These are phyloP conservation scores for Cladorhizidae sp. DNA, from an alignment of 37 sponge, comb jelly and placozoan genomes.

Conservation along the genomic window DNA sequence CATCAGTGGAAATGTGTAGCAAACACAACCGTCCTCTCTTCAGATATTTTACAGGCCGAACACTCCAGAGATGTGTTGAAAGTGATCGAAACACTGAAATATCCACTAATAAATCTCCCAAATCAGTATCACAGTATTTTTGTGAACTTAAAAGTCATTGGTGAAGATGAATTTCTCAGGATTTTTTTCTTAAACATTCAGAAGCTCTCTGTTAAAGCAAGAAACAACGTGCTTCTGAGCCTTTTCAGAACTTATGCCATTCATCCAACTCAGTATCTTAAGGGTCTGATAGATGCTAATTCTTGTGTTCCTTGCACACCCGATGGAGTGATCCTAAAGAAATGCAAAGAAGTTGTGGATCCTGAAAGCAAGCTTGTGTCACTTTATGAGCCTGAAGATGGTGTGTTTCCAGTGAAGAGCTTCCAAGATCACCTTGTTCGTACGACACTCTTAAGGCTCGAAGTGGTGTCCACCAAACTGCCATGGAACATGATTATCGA, in stretches of 20 bases:
- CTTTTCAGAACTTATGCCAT: too few species aligned
- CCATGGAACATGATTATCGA: slow-evolving; percentile 29
- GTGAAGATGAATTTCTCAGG: background rate
- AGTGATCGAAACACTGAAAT: slow-evolving; percentile 7
- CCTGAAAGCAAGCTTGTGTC: slow-evolving; percentile 8
- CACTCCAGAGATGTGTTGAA: slow-evolving; percentile 18
- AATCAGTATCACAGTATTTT: background rate
- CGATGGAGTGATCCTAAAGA: slow-evolving; percentile 33
- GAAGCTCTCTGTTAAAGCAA: background rate
- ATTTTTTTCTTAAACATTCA: slow-evolving; percentile 14
- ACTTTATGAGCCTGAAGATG: slow-evolving; percentile 37
- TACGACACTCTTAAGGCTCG: too few species aligned
- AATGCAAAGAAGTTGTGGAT: slow-evolving; percentile 28
- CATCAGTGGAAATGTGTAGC: slow-evolving; percentile 22
- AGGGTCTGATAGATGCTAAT: too few species aligned
- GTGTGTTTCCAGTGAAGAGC: slow-evolving; percentile 50
- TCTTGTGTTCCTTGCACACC: slow-evolving; percentile 58
- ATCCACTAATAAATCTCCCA: slow-evolving; percentile 49
- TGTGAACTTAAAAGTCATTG: background rate
- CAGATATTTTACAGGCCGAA: background rate
- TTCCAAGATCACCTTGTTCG: background rate
- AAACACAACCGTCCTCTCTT: slow-evolving; percentile 6
- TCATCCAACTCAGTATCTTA: too few species aligned
- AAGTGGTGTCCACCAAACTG: too few species aligned
- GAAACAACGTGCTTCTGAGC: background rate